Base-by-base conservation (phyloP, 2,888 invertebrate genomes). In the Trichopoda pennipes region DNA sequence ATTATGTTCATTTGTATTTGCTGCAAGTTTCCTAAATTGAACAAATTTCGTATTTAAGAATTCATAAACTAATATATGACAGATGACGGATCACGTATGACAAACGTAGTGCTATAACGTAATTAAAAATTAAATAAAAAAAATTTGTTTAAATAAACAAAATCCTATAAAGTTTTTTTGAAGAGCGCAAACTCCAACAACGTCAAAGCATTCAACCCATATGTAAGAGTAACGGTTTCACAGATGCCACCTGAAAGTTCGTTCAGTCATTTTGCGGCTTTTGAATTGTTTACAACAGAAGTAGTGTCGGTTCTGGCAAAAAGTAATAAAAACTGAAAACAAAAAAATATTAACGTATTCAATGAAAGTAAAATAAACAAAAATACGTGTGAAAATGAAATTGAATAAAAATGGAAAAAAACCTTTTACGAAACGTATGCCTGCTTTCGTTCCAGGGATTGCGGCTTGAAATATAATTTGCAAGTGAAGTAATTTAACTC, bases 251-350 rank as follows among this genome's bases (percentile, higher is more conserved):
- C 69, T 56, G 35, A 77, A 49, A 61, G 56, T 81, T 81, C 56
- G 56, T 81, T 81, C 56, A 81, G 81, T 81, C 61, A 68, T 76
- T 81, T 72, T 73, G 76, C 81, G 76, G 81, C 76, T 55, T 76
- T 81, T 68, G 16, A 77, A 72, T 44, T 23, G 68, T 44, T 42
- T 0, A 76, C 64, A 77, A 56, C 61, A 28, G 8, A 35, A 10
- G 9, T 47, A 28, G n/a, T 16, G 35, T 32, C 77, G 66, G 49
- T 44, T 32, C 2, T 28, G n/a, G 10, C 10, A 35, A 58, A 28
- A 76, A 42, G 19, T 19, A 55, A 64, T 49, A 32, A 28, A 70
- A 44, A 44, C 28, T 21, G 12, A 44, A 73, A 61, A 17, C 61
- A 55, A 58, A 60, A 1, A 58, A 38, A 66, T 19, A 56, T 47